These are phyloP conservation scores for Girardinus metallicus DNA, from an alignment of 2,797 vertebrate genomes.

Conservation along the genomic window DNA sequence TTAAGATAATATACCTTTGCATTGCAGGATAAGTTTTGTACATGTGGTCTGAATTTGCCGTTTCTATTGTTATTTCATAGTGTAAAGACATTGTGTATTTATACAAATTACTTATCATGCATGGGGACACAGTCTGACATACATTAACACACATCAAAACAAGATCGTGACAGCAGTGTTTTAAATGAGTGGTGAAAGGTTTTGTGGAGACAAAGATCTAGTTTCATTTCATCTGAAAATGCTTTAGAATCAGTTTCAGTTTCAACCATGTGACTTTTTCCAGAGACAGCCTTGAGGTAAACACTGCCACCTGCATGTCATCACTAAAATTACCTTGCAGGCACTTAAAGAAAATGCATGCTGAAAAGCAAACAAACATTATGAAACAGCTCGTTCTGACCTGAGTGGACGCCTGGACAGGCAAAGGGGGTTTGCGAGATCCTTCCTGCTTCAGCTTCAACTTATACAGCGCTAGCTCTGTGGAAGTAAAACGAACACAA, in stretches of 20 bases:
- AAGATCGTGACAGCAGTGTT: background rate
- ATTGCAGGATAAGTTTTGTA: background rate
- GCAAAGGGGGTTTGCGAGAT: conserved; percentile 78
- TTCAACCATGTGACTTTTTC: conserved; percentile 54
- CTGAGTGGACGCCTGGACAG: conserved; percentile 73
- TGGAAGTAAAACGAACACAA: conserved; percentile 18
- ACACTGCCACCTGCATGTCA: conserved; percentile 63
- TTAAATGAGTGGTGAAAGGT: background rate
- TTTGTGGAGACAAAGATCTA: conserved; percentile 27
- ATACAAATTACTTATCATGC: background rate
- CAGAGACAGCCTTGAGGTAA: background rate
- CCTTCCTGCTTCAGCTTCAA: conserved; percentile 86
- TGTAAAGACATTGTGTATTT: background rate
- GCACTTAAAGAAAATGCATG: background rate
- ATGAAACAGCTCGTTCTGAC: conserved; percentile 57
- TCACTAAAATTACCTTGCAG: background rate
- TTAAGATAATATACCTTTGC: background rate
- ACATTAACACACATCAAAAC: background rate
- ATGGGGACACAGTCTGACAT: background rate
- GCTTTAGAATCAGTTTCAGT: conserved; percentile 52
- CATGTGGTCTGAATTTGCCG: background rate
- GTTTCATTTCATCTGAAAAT: conserved; percentile 75
- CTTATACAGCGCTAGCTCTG: conserved; percentile 87
- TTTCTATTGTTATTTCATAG: background rate
- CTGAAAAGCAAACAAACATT: background rate